Conservation (phyloP, 2,888 invertebrate species). For the Polyommatus icarus region DNA sequence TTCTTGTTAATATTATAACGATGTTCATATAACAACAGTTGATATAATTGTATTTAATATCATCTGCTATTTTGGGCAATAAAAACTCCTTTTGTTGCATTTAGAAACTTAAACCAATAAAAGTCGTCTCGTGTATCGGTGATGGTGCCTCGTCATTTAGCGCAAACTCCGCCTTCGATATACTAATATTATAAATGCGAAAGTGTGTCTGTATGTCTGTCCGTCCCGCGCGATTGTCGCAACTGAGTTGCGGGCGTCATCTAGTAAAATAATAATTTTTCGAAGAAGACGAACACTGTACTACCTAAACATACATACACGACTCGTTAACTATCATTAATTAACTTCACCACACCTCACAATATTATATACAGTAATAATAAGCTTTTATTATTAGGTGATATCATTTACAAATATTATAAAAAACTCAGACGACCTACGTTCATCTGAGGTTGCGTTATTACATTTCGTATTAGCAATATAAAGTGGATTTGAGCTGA, state of each 20-base stretch:
- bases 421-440: neutral
- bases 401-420: neutral
- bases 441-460: neutral
- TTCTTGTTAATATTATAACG: too few species aligned
- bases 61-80: neutral
- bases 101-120: neutral
- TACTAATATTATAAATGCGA: too few species aligned
- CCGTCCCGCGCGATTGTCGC: too few species aligned
- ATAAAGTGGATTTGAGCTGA: conserved; percentile 22
- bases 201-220: too few species aligned
- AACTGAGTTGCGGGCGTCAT: too few species aligned
- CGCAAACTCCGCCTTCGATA: too few species aligned
- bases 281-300: too few species aligned
- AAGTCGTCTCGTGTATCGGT: neutral
- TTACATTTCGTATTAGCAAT: conserved; percentile 17
- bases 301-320: too few species aligned
- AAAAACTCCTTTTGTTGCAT: neutral
- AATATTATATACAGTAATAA: neutral
- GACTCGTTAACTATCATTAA: too few species aligned
- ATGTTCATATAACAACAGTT: neutral
- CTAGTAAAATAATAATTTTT: too few species aligned
- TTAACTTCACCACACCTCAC: neutral
- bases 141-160: too few species aligned
- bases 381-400: neutral
- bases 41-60: neutral